phyloP scores from a whole-genome alignment of 2,888 invertebrate species.

The Drosophila buzzatii region DNA sequence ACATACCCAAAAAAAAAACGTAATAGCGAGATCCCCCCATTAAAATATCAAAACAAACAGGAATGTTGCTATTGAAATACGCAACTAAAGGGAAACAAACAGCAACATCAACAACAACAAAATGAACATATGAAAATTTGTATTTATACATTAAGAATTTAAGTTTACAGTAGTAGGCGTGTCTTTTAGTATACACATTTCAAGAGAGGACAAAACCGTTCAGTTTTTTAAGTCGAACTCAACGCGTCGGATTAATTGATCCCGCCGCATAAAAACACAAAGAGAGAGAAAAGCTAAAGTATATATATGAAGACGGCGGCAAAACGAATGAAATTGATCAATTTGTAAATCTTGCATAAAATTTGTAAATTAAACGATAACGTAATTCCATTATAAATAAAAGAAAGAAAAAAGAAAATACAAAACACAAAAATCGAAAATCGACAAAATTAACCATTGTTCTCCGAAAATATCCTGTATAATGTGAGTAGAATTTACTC shows the following conservation, averaged over 20 bases:
- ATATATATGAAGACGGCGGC: conserved; percentile 5
- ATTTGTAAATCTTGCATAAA: conserved; percentile 58
- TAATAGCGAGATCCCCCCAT: conserved; percentile 18
- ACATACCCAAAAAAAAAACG: conserved; percentile 18
- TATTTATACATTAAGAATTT: conserved; percentile 77
- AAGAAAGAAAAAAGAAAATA: background rate
- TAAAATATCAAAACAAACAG: conserved; percentile 26
- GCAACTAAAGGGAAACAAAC: conserved; percentile 17
- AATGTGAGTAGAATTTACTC: conserved; percentile 6
- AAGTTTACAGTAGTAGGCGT: conserved; percentile 75
- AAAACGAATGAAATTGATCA: conserved; percentile 12
- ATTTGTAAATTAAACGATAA: conserved; percentile 74
- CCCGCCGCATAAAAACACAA: conserved; percentile 1
- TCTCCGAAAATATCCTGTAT: conserved; percentile 22
- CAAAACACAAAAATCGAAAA: conserved; percentile 35
- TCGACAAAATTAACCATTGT: conserved; percentile 29
- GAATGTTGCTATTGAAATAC: conserved; percentile 14
- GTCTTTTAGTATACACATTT: conserved; percentile 62
- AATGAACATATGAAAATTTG: conserved; percentile 50
- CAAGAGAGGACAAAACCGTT: conserved; percentile 34
- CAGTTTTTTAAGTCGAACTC: conserved; percentile 27
- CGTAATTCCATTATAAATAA: conserved; percentile 77
- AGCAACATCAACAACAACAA: conserved; percentile 16
- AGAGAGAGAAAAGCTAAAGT: background rate
- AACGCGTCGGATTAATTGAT: conserved; percentile 6